Conservation (phyloP, 2,888 invertebrate species). For the Temnothorax unifasciatus region DNA sequence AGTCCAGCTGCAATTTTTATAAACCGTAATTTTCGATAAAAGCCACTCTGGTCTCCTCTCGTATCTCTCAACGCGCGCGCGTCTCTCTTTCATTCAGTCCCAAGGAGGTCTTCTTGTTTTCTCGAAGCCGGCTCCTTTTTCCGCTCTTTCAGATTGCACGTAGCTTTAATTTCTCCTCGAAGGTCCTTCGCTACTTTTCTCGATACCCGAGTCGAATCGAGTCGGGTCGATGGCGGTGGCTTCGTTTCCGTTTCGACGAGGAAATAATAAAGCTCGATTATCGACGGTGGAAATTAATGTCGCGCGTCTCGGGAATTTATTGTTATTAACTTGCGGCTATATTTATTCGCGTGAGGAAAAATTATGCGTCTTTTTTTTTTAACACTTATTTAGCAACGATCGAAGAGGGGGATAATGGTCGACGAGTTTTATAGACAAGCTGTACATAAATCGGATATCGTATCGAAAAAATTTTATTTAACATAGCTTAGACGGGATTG, state of each 20-base stretch:
- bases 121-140: slow-evolving; percentile 35
- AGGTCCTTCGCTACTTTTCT: slow-evolving; percentile 54
- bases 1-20: slow-evolving; percentile 48
- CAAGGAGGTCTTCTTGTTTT: slow-evolving; percentile 42
- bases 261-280: slow-evolving; percentile 56
- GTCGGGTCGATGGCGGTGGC: slow-evolving; percentile 6
- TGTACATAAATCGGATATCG: neutral
- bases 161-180: slow-evolving; percentile 55
- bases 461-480: slow-evolving; percentile 23
- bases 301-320: slow-evolving; percentile 41
- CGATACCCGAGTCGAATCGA: slow-evolving; percentile 42
- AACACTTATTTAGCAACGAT: slow-evolving; percentile 33
- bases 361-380: neutral
- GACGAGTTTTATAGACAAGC: neutral
- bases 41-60: slow-evolving; percentile 21
- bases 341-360: slow-evolving; percentile 24
- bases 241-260: slow-evolving; percentile 54
- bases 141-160: slow-evolving; percentile 53
- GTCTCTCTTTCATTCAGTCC: slow-evolving; percentile 47
- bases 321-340: slow-evolving; percentile 42
- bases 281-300: slow-evolving; percentile 53
- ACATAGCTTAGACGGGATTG: slow-evolving; percentile 9
- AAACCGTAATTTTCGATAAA: slow-evolving; percentile 56
- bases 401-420: neutral
- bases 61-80: slow-evolving; percentile 16